Conservation (phyloP, 2,113 vertebrate genomes). For the Hucho hucho region DNA sequence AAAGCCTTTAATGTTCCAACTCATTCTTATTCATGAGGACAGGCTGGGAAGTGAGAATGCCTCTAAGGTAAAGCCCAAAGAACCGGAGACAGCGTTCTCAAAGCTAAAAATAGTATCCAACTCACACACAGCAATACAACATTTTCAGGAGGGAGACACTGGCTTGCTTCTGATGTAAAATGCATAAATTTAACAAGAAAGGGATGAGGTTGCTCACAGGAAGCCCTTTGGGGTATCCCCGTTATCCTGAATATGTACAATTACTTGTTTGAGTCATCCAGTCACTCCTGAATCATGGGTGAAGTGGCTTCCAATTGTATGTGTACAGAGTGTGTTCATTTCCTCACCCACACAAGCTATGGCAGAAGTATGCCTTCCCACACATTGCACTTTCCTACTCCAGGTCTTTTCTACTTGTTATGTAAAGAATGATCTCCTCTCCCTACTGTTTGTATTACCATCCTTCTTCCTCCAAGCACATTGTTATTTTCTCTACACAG, state of each 20-base stretch:
- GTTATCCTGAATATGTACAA: conserved; percentile 43
- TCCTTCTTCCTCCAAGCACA: no score
- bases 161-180: conserved; percentile 4
- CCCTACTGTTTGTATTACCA: no score
- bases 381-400: no score
- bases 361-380: no score
- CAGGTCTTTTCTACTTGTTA: no score
- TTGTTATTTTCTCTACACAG: no score
- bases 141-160: conserved; percentile 22
- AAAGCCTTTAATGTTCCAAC: not conserved
- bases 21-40: conserved; percentile 27
- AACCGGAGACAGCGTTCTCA: conserved; percentile 36
- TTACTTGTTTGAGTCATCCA: conserved; percentile 6
- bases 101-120: conserved; percentile 47
- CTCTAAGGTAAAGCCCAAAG: conserved; percentile 25
- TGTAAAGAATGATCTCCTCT: no score
- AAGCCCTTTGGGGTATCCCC: conserved; percentile 36
- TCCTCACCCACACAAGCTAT: not conserved
- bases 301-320: not conserved
- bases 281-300: not conserved
- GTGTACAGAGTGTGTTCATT: not conserved
- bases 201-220: conserved; percentile 31
- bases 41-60: not conserved
- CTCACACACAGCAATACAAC: conserved; percentile 6
- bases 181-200: conserved; percentile 14